A percentile compares a stretch with the other conserved stretches of the same genome.
phyloP scores from a whole-genome alignment of 2,888 invertebrate species.

The Neria commutata region DNA sequence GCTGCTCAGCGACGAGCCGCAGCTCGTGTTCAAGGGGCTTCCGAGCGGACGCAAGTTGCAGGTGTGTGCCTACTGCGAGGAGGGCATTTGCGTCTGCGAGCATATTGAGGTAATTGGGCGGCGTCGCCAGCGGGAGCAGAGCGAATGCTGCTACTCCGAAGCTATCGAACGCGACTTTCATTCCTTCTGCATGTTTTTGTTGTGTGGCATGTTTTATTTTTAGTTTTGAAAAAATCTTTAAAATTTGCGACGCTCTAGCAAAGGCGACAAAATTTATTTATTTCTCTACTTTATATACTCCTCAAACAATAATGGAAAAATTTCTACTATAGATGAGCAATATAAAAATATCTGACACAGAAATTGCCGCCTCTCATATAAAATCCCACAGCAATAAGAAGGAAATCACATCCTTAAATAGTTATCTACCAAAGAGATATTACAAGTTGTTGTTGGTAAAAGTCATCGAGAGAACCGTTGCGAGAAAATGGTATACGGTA shows the following conservation, averaged over 20 bases:
- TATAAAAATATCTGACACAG: no score
- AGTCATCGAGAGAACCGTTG: no score
- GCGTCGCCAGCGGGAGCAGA: no score
- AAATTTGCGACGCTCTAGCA: background rate
- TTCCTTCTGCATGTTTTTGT: background rate
- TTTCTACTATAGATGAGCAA: background rate
- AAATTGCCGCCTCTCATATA: no score
- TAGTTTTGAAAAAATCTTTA: background rate
- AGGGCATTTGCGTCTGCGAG: slow-evolving; percentile 61
- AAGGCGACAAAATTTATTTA: no score
- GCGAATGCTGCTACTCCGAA: no score
- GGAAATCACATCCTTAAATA: no score
- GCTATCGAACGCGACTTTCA: background rate
- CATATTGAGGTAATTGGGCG: slow-evolving; percentile 62
- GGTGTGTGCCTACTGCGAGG: slow-evolving; percentile 60
- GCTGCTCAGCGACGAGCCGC: slow-evolving; percentile 56
- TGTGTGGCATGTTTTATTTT: background rate
- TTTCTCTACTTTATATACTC: background rate
- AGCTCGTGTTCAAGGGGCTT: slow-evolving; percentile 56
- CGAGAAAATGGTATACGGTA: no score
- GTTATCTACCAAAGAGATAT: no score
- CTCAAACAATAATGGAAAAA: background rate
- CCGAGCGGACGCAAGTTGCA: slow-evolving; percentile 57
- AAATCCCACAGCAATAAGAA: no score
- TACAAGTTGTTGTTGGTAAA: no score